Evolutionary conservation across 1,140 invertebrate species (phyloP).

Genomic region (Eriocheir sinensis): DNA sequence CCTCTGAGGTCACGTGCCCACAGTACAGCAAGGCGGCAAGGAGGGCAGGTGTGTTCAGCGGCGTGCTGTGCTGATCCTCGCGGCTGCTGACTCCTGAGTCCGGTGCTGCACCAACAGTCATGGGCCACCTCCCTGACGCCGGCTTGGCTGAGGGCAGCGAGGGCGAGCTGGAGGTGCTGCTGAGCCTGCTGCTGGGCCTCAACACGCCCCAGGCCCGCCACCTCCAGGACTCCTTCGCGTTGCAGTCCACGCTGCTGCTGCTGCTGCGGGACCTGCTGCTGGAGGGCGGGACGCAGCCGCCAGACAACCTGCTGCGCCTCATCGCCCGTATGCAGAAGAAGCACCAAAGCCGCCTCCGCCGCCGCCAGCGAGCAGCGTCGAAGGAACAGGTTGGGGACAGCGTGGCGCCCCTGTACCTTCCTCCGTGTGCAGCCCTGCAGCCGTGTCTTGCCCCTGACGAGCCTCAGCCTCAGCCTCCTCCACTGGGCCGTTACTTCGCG

Average conservation of each 20-base stretch:
- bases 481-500: no score
- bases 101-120: neutral
- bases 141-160: neutral
- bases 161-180: constrained; percentile 37
- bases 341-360: constrained; percentile 47
- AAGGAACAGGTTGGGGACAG: neutral
- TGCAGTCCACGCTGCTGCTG: constrained; percentile 57
- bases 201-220: neutral
- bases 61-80: neutral
- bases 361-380: constrained; percentile 41
- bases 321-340: constrained; percentile 29
- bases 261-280: constrained; percentile 49
- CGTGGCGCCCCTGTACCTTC: neutral
- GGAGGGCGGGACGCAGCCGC: constrained; percentile 60
- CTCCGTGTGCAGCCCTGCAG: neutral
- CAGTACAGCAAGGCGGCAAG: no score
- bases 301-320: constrained; percentile 30
- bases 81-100: neutral
- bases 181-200: constrained; percentile 57
- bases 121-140: neutral
- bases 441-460: neutral
- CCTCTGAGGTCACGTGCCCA: no score
- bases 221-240: constrained; percentile 1
- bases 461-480: neutral
- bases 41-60: no score